These are phyloP conservation scores for Nomia melanderi DNA, from an alignment of 1,140 invertebrate genomes.

Conservation along the genomic window DNA sequence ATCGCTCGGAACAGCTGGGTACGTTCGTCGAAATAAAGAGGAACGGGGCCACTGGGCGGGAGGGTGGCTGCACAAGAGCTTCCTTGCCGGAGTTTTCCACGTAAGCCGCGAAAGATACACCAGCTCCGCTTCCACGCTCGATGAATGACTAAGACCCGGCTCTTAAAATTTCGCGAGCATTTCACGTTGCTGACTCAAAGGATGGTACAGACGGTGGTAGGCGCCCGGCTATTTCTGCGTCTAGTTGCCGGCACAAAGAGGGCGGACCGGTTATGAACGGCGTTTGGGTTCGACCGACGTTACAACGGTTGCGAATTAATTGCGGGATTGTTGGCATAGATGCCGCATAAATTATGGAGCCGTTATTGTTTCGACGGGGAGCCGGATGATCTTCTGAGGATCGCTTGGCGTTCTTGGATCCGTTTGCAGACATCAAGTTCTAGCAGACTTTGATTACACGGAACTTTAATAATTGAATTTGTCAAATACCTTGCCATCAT, in stretches of 20 bases:
- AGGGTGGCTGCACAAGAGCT: neutral
- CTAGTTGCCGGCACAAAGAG: slow-evolving; percentile 67
- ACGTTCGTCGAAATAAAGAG: slow-evolving; percentile 33
- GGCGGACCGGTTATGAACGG: slow-evolving; percentile 54
- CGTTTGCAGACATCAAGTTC: too few species aligned
- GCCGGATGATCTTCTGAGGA: neutral
- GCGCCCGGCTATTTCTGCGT: slow-evolving; percentile 69
- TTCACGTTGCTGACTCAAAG: slow-evolving; percentile 61
- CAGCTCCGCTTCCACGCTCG: slow-evolving; percentile 30
- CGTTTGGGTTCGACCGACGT: slow-evolving; percentile 38
- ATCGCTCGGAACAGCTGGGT: slow-evolving; percentile 50
- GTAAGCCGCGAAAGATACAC: slow-evolving; percentile 6
- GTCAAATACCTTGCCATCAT: too few species aligned
- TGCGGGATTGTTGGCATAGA: slow-evolving; percentile 46
- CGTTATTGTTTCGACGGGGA: neutral
- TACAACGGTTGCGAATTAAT: slow-evolving; percentile 66
- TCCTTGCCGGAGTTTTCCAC: slow-evolving; percentile 8
- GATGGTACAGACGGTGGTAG: slow-evolving; percentile 53
- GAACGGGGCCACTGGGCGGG: slow-evolving; percentile 31
- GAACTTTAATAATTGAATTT: too few species aligned
- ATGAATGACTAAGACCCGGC: slow-evolving; percentile 64
- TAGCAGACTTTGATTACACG: too few species aligned
- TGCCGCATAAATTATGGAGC: neutral
- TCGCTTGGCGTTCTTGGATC: neutral
- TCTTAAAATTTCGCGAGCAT: slow-evolving; percentile 59